Percentiles rank a stretch among this genome's conserved stretches.
These are phyloP conservation scores for Drosophila ezoana DNA, from an alignment of 2,888 invertebrate species.

Conservation along the genomic window DNA sequence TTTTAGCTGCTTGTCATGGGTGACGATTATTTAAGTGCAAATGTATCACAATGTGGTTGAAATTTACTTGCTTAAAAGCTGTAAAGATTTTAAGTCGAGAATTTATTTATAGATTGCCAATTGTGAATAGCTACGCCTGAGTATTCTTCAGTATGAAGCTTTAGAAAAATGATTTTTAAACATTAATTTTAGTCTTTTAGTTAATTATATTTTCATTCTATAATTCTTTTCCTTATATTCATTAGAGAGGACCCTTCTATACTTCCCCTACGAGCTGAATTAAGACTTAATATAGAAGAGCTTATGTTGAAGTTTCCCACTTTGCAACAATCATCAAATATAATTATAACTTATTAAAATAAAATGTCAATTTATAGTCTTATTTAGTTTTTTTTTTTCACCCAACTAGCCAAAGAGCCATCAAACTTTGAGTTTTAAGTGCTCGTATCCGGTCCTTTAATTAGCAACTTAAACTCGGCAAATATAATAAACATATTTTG, in stretches of 20 bases:
- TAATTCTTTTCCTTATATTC: too few species aligned
- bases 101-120: not conserved
- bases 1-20: slow-evolving; percentile 12
- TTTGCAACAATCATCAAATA: not conserved
- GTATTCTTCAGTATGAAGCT: too few species aligned
- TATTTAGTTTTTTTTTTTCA: slow-evolving; percentile 5
- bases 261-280: not conserved
- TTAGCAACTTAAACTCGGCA: slow-evolving; percentile 56
- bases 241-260: too few species aligned
- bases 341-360: not conserved
- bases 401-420: slow-evolving; percentile 15
- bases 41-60: not conserved
- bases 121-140: too few species aligned
- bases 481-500: slow-evolving; percentile 34
- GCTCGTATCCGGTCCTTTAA: slow-evolving; percentile 52
- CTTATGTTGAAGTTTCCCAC: not conserved
- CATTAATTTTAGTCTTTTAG: too few species aligned
- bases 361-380: slow-evolving; percentile 16
- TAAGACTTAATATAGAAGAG: too few species aligned
- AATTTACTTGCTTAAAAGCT: not conserved
- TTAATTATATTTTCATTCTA: too few species aligned
- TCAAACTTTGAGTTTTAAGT: slow-evolving; percentile 32
- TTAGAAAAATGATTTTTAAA: too few species aligned
- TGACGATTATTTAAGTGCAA: slow-evolving; percentile 4
- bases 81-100: not conserved